Base-by-base conservation (phyloP, 1,140 invertebrate genomes). In the Agrypnia vestita region DNA sequence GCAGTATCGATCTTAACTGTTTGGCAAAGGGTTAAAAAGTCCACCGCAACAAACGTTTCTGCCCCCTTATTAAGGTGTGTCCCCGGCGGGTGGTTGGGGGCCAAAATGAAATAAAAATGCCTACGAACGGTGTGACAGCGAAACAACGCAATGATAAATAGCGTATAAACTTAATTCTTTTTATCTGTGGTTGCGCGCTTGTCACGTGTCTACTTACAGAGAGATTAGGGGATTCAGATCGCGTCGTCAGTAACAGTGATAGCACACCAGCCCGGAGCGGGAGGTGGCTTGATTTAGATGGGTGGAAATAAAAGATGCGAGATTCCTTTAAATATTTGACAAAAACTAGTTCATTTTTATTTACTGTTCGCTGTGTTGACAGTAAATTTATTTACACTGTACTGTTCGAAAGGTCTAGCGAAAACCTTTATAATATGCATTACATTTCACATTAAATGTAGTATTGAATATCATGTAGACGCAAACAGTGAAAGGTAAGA, bases 141-240 rank as follows among this genome's bases (percentile, higher is more conserved):
- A 69, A 69, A 69, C 64, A 69, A 69, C 64, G 64, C 35, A 49
- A 69, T 69, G 64, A 69, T 69, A 69, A 69, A 69, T 69, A 69
- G 64, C 64, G 64, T 69, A 69, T 69, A 69, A 69, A 69, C 64
- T 69, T 69, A 69, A 69, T 69, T 69, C 64, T 69, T 69, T 51
- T 69, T 69, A 69, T 69, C 64, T 69, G n/a, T 69, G 13, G 64
- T 69, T n/a, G 64, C 64, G 44, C 13, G 64, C 43, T 47, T 69
- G 64, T 69, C 64, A 69, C 35, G 64, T 44, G 64, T 64, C 64
- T 69, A 69, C 43, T 12, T 49, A 69, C 64, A 47, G 64, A 69
- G 64, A 69, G 64, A 69, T 69, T 69, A 69, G 43, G 44, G 61
- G 44, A 47, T 47, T 47, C 64, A 47, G 64, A 64, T 64, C 61